phyloP scores from a whole-genome alignment of 2,797 vertebrate genomes.

The Rhynchonycteris naso region DNA sequence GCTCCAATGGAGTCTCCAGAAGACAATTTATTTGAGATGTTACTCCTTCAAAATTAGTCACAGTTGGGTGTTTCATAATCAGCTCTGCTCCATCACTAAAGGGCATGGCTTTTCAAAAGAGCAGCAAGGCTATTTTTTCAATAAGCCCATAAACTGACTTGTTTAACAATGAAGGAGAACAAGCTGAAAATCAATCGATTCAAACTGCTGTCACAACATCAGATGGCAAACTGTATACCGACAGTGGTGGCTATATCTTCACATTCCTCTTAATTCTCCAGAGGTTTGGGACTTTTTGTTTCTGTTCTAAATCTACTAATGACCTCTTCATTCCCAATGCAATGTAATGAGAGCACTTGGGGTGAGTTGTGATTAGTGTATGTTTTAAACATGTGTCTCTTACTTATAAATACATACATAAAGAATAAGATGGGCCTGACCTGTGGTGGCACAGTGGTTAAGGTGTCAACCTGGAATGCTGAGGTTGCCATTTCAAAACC shows the following conservation, averaged over 20 bases:
- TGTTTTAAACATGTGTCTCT: not conserved
- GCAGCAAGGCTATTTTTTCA: not conserved
- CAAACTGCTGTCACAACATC: not conserved
- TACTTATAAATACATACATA: not conserved
- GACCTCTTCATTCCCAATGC: not conserved
- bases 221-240: not conserved
- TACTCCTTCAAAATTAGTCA: conserved; percentile 67
- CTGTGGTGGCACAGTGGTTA: too few species aligned
- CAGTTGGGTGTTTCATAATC: conserved; percentile 60
- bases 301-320: not conserved
- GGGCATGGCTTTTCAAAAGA: not conserved
- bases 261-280: not conserved
- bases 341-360: not conserved
- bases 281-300: not conserved
- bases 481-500: too few species aligned
- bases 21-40: conserved; percentile 64
- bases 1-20: conserved; percentile 32
- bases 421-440: not conserved
- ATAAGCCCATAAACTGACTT: not conserved
- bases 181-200: conserved; percentile 9
- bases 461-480: too few species aligned
- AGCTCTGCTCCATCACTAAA: conserved; percentile 43
- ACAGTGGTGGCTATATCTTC: not conserved
- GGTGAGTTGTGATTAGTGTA: not conserved
- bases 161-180: not conserved